Conservation (phyloP, 2,113 vertebrate species). For the Tetrax tetrax region DNA sequence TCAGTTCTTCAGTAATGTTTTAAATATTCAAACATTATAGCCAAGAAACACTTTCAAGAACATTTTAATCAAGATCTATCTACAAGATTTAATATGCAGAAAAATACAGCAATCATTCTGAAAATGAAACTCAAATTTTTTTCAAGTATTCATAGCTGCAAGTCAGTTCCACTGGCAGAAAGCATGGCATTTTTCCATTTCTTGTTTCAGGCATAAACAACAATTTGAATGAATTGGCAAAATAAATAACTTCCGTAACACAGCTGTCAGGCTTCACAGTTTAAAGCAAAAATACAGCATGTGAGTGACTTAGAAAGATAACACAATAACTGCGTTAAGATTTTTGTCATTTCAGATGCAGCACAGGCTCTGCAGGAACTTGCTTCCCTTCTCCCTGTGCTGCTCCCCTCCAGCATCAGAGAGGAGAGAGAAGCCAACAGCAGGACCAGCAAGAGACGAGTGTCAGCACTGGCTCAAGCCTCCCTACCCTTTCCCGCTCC, state of each 20-base stretch:
- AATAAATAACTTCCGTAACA: constrained; percentile 32
- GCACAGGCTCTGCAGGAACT: background rate
- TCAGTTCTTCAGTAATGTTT: background rate
- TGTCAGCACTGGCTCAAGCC: background rate
- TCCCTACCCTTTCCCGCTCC: background rate
- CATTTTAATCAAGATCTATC: background rate
- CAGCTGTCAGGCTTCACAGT: constrained; percentile 23
- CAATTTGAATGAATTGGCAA: constrained; percentile 30
- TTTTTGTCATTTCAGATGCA: background rate
- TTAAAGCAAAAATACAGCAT: background rate
- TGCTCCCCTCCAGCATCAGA: background rate
- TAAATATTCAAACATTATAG: background rate
- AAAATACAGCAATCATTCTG: background rate
- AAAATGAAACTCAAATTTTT: background rate
- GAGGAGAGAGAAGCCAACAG: background rate
- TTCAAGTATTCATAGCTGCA: background rate
- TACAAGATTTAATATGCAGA: background rate
- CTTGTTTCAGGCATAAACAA: constrained; percentile 34
- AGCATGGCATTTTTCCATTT: constrained; percentile 18
- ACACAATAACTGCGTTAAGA: background rate
- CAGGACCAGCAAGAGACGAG: background rate
- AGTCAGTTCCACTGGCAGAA: background rate
- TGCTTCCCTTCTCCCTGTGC: background rate
- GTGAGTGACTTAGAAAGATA: background rate
- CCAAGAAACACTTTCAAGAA: background rate